Percentiles rank a stretch among this genome's conserved stretches.
phyloP scores from a whole-genome alignment of 2,888 invertebrate genomes.

The Onthophagus sagittarius region DNA sequence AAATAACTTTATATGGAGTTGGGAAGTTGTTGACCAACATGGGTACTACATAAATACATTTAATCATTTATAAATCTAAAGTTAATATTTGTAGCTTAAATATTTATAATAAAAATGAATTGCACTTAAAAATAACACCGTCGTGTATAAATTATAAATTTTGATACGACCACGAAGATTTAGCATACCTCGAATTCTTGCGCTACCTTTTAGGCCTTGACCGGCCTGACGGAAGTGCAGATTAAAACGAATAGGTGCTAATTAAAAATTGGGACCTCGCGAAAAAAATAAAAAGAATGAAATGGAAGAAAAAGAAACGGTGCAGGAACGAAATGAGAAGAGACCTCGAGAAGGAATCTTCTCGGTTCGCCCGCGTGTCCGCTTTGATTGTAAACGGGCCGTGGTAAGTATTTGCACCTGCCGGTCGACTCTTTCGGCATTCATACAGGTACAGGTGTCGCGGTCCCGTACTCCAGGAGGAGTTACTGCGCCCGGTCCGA shows the following conservation, averaged over 20 bases:
- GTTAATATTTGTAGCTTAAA: too few species aligned
- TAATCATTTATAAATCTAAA: too few species aligned
- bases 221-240: neutral
- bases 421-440: conserved; percentile 20
- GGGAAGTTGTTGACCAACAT: neutral
- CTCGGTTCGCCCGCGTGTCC: neutral
- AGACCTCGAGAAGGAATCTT: neutral
- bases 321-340: neutral
- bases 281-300: neutral
- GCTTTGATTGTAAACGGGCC: conserved; percentile 11
- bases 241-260: neutral
- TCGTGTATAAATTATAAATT: neutral
- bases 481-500: conserved; percentile 2
- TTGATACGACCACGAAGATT: neutral
- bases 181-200: neutral
- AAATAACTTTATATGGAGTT: neutral
- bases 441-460: conserved; percentile 35
- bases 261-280: neutral
- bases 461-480: conserved; percentile 9
- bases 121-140: neutral
- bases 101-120: neutral
- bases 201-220: neutral
- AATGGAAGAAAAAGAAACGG: too few species aligned
- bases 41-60: neutral
- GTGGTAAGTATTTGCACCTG: conserved; percentile 10